Evolutionary conservation across 2,888 invertebrate genomes (phyloP), one percentile per base, ranked within the genome.

Genomic region (Leptopilina drosophilae): DNA sequence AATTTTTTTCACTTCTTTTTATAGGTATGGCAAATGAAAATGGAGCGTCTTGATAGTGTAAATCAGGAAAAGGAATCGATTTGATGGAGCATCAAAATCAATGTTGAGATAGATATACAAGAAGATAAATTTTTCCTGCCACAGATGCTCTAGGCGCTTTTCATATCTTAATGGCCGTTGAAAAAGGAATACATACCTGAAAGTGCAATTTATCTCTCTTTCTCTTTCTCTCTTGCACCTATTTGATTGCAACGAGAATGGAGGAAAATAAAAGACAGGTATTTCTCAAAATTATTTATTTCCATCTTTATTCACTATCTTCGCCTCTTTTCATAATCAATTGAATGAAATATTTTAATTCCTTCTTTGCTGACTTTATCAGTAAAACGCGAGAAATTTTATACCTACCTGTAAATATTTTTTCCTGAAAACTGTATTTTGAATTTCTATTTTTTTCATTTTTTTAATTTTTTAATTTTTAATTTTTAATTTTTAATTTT

Each of bases 61-160:
- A 7, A 56, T 56, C n/a, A 14, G 9, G 56, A 53, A 59, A 46
- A 49, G 69, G 20, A 67, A 67, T 67, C 53, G 26, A 49, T 69
- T 69, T 26, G 53, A 69, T 69, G 33, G 69, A 26, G n/a, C 26
- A 56, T 56, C 33, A 12, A 53, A 56, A 69, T 69, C 69, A 53
- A 53, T 69, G 33, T 14, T 69, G 69, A 53, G 69, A 53, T 9
- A 49, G 26, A 49, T 11, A 49, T 67, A 49, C 46, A 15, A 49
- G 49, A 67, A 67, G 66, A 46, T 12, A 14, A 49, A 46, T 20
- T 67, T 67, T 67, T 67, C 20, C 49, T 20, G 49, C 46, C 49
- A 49, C 26, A 49, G 12, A 46, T 67, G 15, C 64, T 33, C 64
- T 9, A 33, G 40, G 64, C 64, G 40, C 64, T 64, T 64, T 64